A percentile compares a stretch with the other conserved stretches of the same genome.
Conservation (phyloP, 2,113 vertebrate species). For the Apeltes quadracus region DNA sequence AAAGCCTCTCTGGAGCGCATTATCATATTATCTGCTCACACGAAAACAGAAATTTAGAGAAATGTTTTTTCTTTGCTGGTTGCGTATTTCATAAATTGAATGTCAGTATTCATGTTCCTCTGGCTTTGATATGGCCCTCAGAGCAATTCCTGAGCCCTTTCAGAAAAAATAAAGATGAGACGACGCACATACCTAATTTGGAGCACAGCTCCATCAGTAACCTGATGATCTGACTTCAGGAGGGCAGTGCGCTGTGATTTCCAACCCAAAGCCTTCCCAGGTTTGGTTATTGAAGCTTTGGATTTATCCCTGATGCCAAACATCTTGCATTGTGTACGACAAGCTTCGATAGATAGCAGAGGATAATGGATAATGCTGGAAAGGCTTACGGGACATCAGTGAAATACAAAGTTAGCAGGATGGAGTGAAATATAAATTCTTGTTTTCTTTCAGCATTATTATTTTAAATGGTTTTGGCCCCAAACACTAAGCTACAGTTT, state of each 20-base stretch:
- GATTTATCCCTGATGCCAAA: slow-evolving; percentile 17
- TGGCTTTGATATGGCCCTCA: slow-evolving; percentile 12
- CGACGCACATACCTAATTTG: neutral
- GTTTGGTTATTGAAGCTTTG: slow-evolving; percentile 25
- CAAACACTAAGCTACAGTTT: neutral
- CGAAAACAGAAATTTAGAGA: slow-evolving; percentile 19
- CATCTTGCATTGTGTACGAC: slow-evolving; percentile 22
- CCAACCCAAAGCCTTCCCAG: neutral
- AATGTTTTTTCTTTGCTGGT: slow-evolving; percentile 15
- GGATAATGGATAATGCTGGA: slow-evolving; percentile 44
- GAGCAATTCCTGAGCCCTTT: slow-evolving; percentile 18
- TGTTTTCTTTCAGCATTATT: slow-evolving; percentile 29
- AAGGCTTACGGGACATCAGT: slow-evolving; percentile 46
- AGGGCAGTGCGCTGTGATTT: neutral
- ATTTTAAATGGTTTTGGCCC: neutral
- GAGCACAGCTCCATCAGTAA: slow-evolving; percentile 5
- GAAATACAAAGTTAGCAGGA: slow-evolving; percentile 40
- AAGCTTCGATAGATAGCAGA: slow-evolving; percentile 34
- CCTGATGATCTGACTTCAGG: neutral
- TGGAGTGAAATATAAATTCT: slow-evolving; percentile 19
- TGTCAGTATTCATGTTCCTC: slow-evolving; percentile 29
- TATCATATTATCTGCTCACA: slow-evolving; percentile 33
- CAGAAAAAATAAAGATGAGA: slow-evolving; percentile 9
- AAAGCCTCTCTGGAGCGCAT: neutral
- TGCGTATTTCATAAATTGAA: slow-evolving; percentile 32